Percentiles rank a stretch among this genome's conserved stretches.
These are phyloP conservation scores for Caenorhabditis briggsae DNA, from an alignment of 1,140 invertebrate species.

Conservation along the genomic window DNA sequence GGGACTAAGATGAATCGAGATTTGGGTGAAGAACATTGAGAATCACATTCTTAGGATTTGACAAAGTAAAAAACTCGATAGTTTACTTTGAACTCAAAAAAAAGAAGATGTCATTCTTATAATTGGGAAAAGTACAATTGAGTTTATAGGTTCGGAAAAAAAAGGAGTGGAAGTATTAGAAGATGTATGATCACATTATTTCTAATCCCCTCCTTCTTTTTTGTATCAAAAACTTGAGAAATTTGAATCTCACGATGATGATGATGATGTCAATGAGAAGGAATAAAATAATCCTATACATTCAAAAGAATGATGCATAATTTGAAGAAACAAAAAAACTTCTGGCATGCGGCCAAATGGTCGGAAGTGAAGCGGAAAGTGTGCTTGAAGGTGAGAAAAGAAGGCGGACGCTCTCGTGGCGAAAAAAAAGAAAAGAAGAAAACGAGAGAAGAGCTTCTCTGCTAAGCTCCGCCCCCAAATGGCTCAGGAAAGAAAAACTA, in stretches of 20 bases:
- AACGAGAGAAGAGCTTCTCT: not conserved
- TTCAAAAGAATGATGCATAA: slow-evolving; percentile 4
- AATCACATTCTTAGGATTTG: not conserved
- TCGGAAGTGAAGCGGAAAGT: slow-evolving; percentile 52
- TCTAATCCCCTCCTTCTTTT: not conserved
- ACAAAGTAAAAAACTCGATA: not conserved
- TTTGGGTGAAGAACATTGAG: not conserved
- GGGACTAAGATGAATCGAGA: not conserved
- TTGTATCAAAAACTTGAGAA: not conserved
- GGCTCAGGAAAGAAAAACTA: not conserved
- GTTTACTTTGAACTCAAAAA: not conserved
- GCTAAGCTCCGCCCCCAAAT: not conserved
- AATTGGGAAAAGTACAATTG: too few relatives aligned
- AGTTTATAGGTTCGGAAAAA: too few relatives aligned
- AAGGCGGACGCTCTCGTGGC: not conserved
- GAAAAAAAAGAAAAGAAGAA: not conserved
- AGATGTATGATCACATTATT: not conserved
- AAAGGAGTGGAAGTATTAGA: too few relatives aligned
- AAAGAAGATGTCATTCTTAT: not conserved
- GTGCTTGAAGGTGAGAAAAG: slow-evolving; percentile 48
- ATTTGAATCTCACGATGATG: not conserved
- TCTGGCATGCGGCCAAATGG: slow-evolving; percentile 43
- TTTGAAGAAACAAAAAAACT: not conserved
- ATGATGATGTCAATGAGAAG: slow-evolving; percentile 25
- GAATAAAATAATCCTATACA: not conserved